Conservation (phyloP, 2,888 invertebrate genomes). For the Leptinotarsa haldemani region DNA sequence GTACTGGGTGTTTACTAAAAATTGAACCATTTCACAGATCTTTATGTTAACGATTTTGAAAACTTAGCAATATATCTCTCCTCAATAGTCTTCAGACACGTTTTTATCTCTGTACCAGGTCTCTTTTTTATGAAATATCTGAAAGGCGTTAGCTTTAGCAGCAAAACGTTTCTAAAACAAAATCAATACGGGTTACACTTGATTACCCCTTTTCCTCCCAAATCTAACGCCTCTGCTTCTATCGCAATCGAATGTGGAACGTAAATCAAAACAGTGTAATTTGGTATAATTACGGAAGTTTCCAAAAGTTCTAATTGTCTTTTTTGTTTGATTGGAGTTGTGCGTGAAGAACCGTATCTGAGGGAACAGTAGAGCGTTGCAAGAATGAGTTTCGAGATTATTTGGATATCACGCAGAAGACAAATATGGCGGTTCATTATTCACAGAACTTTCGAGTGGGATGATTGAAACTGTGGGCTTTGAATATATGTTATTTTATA, state of each 20-base stretch:
- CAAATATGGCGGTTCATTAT: conserved; percentile 18
- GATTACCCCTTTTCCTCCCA: too few relatives aligned
- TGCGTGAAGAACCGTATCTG: conserved; percentile 30
- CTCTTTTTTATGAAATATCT: too few relatives aligned
- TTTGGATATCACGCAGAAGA: conserved; percentile 18
- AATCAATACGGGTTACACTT: too few relatives aligned
- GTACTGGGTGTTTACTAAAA: too few relatives aligned
- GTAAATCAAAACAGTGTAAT: conserved; percentile 46
- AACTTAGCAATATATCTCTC: too few relatives aligned
- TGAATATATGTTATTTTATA: too few relatives aligned
- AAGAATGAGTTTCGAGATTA: conserved; percentile 28
- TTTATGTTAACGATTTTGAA: too few relatives aligned
- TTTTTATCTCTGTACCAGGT: too few relatives aligned
- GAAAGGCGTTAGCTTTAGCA: too few relatives aligned
- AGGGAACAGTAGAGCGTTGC: conserved; percentile 30
- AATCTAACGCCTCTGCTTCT: not conserved
- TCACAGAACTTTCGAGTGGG: not conserved
- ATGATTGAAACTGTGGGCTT: not conserved
- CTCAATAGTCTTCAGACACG: too few relatives aligned
- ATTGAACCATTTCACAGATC: too few relatives aligned
- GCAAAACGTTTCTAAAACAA: too few relatives aligned
- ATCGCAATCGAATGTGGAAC: conserved; percentile 35
- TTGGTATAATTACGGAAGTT: conserved; percentile 45
- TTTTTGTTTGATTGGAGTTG: conserved; percentile 44
- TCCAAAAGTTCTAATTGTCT: conserved; percentile 41